A percentile compares a stretch with the other conserved stretches of the same genome.
Conservation (phyloP, 2,113 vertebrate genomes). For the Bagarius yarrelli region DNA sequence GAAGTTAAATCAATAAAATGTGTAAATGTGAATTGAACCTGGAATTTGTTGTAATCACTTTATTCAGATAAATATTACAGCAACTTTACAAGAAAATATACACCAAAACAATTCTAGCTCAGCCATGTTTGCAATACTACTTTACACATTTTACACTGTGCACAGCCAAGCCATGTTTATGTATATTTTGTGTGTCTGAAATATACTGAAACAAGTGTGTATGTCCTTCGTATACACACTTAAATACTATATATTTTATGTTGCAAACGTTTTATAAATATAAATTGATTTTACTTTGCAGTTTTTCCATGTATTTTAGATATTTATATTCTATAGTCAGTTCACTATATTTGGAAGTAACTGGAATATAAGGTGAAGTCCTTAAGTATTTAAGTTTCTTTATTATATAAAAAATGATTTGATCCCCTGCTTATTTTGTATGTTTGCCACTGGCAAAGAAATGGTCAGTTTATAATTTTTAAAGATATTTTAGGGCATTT, state of each 20-base stretch:
- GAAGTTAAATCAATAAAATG: background rate
- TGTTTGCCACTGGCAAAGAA: too few species aligned
- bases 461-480: too few species aligned
- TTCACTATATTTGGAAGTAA: too few species aligned
- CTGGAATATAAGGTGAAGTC: too few species aligned
- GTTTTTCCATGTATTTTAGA: too few species aligned
- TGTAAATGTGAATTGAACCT: background rate
- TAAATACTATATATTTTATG: background rate
- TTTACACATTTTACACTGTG: background rate
- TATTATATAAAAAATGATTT: too few species aligned
- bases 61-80: background rate
- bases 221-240: background rate
- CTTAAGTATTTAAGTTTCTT: too few species aligned
- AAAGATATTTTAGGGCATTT: too few species aligned
- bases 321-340: too few species aligned
- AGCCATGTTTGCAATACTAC: background rate
- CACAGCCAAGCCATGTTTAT: background rate
- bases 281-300: too few species aligned
- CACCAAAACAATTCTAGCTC: background rate
- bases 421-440: too few species aligned
- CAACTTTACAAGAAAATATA: background rate
- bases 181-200: background rate
- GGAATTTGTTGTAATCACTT: background rate
- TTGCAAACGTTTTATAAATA: too few species aligned
- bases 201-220: background rate